Percentiles rank a stretch among this genome's conserved stretches.
These are phyloP conservation scores for Gallinago media DNA, from an alignment of 2,113 vertebrate genomes.

Conservation along the genomic window DNA sequence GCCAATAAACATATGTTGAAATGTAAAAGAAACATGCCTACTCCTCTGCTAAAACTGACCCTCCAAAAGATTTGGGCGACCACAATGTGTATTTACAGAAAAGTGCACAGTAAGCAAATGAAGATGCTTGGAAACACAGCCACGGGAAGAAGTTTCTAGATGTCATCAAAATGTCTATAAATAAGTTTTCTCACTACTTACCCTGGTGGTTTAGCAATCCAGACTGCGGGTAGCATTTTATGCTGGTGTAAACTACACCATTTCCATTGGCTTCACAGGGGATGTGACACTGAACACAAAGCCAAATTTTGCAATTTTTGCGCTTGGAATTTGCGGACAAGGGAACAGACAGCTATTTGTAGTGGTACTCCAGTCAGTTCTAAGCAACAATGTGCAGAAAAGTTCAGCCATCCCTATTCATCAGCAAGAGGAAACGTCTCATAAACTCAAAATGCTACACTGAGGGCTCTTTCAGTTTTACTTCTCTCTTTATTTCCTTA, in stretches of 20 bases:
- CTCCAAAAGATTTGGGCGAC: background rate
- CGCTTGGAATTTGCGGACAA: background rate
- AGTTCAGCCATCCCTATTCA: constrained; percentile 1
- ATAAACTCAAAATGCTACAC: constrained; percentile 44
- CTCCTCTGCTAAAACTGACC: background rate
- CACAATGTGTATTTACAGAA: background rate
- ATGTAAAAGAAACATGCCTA: background rate
- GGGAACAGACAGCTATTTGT: constrained; percentile 33
- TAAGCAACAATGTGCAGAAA: constrained; percentile 42
- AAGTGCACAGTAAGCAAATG: background rate
- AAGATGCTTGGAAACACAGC: background rate
- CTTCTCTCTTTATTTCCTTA: constrained; percentile 31
- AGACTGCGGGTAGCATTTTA: background rate
- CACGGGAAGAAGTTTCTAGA: background rate
- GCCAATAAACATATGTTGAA: background rate
- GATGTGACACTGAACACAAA: background rate
- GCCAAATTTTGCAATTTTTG: background rate
- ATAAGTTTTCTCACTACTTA: constrained; percentile 26
- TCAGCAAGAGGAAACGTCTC: constrained; percentile 32
- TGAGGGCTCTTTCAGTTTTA: constrained; percentile 35
- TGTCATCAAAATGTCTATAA: background rate
- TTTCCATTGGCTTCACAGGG: background rate
- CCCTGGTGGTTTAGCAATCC: background rate
- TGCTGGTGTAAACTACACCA: background rate
- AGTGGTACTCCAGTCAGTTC: background rate